Percentiles rank a stretch among this genome's conserved stretches.
phyloP scores from a whole-genome alignment of 2,113 vertebrate species.

The Furnarius figulus region DNA sequence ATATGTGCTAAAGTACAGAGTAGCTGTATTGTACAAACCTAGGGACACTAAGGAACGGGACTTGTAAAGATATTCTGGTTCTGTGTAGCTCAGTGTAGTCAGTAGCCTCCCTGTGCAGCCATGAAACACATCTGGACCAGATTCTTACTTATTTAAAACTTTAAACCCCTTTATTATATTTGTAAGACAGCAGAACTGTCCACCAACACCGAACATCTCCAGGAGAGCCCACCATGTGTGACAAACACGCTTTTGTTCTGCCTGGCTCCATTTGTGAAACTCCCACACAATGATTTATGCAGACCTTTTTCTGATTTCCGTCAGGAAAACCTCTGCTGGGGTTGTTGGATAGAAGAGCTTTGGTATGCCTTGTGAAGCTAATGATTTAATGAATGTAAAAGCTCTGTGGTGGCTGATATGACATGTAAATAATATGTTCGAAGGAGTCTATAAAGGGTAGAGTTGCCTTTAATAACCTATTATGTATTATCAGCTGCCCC shows the following conservation, averaged over 20 bases:
- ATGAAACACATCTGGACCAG: neutral
- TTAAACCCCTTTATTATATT: neutral
- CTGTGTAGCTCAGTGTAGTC: neutral
- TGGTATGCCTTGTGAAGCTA: neutral
- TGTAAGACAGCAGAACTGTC: neutral
- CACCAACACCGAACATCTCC: neutral
- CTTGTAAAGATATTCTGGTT: neutral
- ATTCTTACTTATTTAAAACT: neutral
- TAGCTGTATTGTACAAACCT: neutral
- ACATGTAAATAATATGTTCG: neutral
- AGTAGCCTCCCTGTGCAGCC: neutral
- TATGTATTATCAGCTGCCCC: constrained; percentile 29
- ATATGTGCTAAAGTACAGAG: neutral
- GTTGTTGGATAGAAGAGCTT: neutral
- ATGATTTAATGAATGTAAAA: constrained; percentile 9
- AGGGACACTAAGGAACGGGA: neutral
- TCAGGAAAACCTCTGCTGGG: neutral
- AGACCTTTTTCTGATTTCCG: neutral
- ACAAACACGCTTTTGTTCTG: neutral
- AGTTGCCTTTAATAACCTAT: constrained; percentile 31
- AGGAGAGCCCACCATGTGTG: neutral
- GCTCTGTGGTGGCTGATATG: neutral
- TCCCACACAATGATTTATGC: neutral
- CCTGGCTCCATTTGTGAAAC: neutral
- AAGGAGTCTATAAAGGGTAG: neutral